Conservation (phyloP, 2,797 vertebrate species). For the Nasua narica region DNA sequence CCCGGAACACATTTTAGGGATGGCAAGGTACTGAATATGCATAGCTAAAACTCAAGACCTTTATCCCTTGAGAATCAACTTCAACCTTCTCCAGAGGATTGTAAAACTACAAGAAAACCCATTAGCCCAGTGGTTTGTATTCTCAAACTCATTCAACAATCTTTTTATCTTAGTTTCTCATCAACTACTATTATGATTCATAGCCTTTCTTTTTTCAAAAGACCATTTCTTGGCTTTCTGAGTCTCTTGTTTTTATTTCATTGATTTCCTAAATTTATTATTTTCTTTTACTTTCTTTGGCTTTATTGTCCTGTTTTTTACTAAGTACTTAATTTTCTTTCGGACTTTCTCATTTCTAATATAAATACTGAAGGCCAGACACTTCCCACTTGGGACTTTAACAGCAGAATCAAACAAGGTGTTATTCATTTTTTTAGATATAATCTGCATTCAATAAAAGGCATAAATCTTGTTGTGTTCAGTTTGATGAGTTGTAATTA, state of each 20-base stretch:
- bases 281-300: background rate
- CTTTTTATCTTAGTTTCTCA: background rate
- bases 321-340: conserved; percentile 1
- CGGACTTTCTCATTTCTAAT: background rate
- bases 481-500: background rate
- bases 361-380: background rate
- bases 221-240: background rate
- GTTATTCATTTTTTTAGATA: conserved; percentile 8
- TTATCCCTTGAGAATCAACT: background rate
- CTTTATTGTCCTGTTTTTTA: background rate
- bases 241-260: background rate
- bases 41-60: background rate
- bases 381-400: background rate
- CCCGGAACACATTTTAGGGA: background rate
- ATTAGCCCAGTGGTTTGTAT: background rate
- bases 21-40: background rate
- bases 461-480: background rate
- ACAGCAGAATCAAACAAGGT: background rate
- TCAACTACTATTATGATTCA: background rate
- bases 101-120: background rate
- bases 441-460: background rate
- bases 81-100: background rate
- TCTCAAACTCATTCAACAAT: background rate
- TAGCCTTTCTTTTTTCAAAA: background rate
- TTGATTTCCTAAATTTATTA: background rate